These are phyloP conservation scores for Ranitomeya imitator DNA, from an alignment of 2,113 vertebrate species.

Conservation along the genomic window DNA sequence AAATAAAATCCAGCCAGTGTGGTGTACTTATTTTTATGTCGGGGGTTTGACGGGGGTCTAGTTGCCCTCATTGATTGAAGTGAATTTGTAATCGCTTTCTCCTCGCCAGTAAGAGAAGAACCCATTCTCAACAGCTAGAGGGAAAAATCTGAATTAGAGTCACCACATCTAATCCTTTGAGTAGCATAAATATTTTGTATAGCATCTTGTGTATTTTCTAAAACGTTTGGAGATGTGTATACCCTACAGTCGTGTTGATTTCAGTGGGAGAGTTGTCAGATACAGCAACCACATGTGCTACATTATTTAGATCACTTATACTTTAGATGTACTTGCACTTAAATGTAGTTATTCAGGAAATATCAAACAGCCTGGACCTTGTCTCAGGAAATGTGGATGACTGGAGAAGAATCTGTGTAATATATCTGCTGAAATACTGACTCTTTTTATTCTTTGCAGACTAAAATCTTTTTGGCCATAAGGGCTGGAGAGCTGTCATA, in stretches of 20 bases:
- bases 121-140: background rate
- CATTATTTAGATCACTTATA: background rate
- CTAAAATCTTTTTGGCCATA: background rate
- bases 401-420: background rate
- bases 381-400: background rate
- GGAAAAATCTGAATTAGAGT: background rate
- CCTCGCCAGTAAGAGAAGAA: too few species aligned
- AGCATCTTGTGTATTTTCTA: too few species aligned
- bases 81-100: background rate
- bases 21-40: too few species aligned
- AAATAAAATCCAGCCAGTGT: too few species aligned
- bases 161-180: background rate
- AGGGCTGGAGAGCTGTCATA: background rate
- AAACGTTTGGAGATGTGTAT: background rate
- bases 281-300: background rate
- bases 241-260: background rate
- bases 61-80: background rate
- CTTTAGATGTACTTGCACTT: background rate
- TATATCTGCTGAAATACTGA: background rate
- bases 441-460: background rate
- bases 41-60: background rate
- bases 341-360: background rate
- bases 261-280: background rate
- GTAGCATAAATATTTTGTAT: too few species aligned
- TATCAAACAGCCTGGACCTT: background rate